Conservation (phyloP, 1,140 invertebrate genomes). For the Brevipalpus yothersi region DNA sequence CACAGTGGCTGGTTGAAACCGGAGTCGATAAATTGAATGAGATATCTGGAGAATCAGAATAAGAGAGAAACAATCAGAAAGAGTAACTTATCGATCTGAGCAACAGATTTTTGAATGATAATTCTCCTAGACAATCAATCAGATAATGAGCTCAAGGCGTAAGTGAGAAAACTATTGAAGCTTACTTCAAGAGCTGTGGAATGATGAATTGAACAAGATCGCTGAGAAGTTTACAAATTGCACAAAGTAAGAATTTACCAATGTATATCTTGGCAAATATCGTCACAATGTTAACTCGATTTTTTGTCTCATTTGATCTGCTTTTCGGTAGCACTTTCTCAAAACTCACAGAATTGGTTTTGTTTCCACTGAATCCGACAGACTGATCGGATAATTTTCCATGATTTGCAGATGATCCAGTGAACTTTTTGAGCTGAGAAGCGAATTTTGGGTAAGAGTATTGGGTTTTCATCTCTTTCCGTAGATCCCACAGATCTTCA, state of each 20-base stretch:
- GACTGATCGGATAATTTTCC: background rate
- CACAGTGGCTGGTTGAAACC: background rate
- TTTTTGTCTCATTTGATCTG: background rate
- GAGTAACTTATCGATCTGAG: too few relatives aligned
- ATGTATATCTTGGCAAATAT: conserved; percentile 21
- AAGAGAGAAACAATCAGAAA: background rate
- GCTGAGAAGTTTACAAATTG: background rate
- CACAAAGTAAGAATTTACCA: conserved; percentile 4
- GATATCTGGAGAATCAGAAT: background rate
- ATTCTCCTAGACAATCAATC: background rate
- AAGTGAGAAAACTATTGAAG: background rate
- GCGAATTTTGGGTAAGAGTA: conserved; percentile 9
- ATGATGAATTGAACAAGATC: background rate
- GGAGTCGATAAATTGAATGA: background rate
- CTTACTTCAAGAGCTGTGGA: background rate
- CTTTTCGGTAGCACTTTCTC: too few relatives aligned
- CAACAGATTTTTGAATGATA: too few relatives aligned
- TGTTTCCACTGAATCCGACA: background rate
- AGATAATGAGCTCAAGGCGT: background rate
- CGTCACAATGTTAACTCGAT: background rate
- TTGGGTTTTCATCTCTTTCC: conserved; percentile 38
- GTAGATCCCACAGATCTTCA: conserved; percentile 5
- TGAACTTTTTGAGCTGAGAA: conserved; percentile 37
- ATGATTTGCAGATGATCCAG: background rate
- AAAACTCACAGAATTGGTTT: background rate